Base-by-base conservation (phyloP, 2,113 vertebrate species). In the Merops nubicus region DNA sequence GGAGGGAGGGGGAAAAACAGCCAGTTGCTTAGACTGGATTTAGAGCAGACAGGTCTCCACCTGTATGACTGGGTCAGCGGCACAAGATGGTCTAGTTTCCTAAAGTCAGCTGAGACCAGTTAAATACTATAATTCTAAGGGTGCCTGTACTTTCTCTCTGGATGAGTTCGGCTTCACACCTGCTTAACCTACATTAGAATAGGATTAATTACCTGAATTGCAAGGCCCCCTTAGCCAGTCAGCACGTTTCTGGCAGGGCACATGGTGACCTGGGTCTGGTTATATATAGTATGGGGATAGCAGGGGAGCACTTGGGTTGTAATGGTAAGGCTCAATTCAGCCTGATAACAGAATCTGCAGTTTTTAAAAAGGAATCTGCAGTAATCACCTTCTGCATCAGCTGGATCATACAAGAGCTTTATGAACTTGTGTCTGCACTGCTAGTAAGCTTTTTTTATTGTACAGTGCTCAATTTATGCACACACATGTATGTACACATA, bases 171-270 rank as follows among this genome's bases (percentile, higher is more conserved):
- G 84, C 96, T 97, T 97, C 97, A 98, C 98, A 98, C 96, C 98
- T 98, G 97, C 97, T 98, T 98, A 98, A 98, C 98, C 97, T 98
- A 97, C 95, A 98, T 98, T 98, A 97, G 94, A 97, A 96, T 97
- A 98, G 98, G 98, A 98, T 98, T 98, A 98, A 98, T 98, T 98
- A 97, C 97, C 96, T 97, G 94, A 92, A 95, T 95, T 88, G 84
- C 91, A 51, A 74, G 40, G 54, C 84, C 91, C 88, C 94, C 74
- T 89, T 95, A 56, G 75, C 95, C 89, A 97, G 98, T 98, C 97
- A 98, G 98, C 98, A 98, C 51, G 95, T 98, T 98, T 97, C 88
- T 91, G 93, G 84, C 96, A 83, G 89, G 95, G 93, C 96, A 98
- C 97, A 94, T 96, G 97, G 94, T 97, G 98, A 96, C 96, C 96